Conservation (phyloP, 2,113 vertebrate genomes). For the Manacus vitellinus region DNA sequence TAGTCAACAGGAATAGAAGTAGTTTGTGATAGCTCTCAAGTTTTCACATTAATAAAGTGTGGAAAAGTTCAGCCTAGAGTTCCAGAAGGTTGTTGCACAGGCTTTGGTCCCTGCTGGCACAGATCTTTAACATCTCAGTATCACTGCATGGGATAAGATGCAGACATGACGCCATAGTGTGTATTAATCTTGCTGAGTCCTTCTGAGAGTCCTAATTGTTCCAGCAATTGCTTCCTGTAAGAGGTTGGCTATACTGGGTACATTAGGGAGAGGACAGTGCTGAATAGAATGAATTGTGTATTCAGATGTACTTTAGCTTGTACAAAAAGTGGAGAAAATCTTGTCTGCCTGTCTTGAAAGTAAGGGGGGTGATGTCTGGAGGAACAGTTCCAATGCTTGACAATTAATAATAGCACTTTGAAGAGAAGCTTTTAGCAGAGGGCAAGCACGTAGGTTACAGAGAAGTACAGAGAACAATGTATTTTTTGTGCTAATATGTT, state of each 20-base stretch:
- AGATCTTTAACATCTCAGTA: not conserved
- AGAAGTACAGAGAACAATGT: not conserved
- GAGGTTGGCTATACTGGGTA: not conserved
- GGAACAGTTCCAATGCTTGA: not conserved
- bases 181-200: not conserved
- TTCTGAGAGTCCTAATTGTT: not conserved
- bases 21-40: not conserved
- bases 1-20: not conserved
- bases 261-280: not conserved
- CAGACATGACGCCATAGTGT: not conserved
- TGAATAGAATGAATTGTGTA: not conserved
- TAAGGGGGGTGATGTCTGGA: not conserved
- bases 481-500: not conserved
- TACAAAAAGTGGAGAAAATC: not conserved
- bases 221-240: not conserved
- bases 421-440: conserved; percentile 27
- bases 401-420: not conserved
- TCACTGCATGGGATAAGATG: not conserved
- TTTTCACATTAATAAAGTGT: not conserved
- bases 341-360: not conserved
- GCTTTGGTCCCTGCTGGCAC: not conserved
- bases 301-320: not conserved
- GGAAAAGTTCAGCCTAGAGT: conserved; percentile 22
- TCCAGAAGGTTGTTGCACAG: not conserved
- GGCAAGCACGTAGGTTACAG: not conserved